Base-by-base conservation (phyloP, 2,113 vertebrate species). In the Corythornis cristatus region DNA sequence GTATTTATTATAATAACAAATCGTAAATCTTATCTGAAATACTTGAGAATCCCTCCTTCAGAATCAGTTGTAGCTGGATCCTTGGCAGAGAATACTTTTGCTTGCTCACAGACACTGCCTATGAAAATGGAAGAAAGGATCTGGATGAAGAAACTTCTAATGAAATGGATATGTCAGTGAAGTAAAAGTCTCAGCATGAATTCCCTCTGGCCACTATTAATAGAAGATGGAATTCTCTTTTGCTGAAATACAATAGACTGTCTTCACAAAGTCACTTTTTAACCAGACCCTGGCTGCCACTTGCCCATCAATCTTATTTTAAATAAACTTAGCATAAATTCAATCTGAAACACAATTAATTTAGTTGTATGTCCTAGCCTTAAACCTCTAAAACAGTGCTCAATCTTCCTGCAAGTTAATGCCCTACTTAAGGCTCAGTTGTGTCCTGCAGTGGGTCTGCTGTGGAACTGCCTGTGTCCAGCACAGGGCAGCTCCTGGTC, bases 171-270 rank as follows among this genome's bases (percentile, higher is more conserved):
- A 77, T 82, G 80, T 86, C 80, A 78, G 80, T 88, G 65, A 83
- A 94, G 37, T 70, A 70, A 37, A 93, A 79, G 48, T 90, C 70
- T 83, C 79, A 93, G 45, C 22, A 17, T 72, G 86, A 95, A 92
- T 96, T 92, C 88, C 88, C 89, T 68, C 70, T 88, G 80, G 73
- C 77, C 70, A n/a, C 73, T 94, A 50, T 76, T 94, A 95, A 88
- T 75, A 90, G 86, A 86, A 86, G 86, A 92, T 83, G 76, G 95
- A 93, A 91, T 93, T 94, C 57, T 94, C 90, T 89, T 96, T 65
- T 94, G 57, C 76, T 94, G 68, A 83, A 88, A 15, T 67, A 95
- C 86, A 94, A 96, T 95, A 93, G 90, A 26, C 60, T 93, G 86
- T 90, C 88, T 90, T 65, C 80, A 74, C 83, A 94, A 94, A 81